These are phyloP conservation scores for Digitonthophagus gazella DNA, from an alignment of 2,888 invertebrate genomes.

Conservation along the genomic window DNA sequence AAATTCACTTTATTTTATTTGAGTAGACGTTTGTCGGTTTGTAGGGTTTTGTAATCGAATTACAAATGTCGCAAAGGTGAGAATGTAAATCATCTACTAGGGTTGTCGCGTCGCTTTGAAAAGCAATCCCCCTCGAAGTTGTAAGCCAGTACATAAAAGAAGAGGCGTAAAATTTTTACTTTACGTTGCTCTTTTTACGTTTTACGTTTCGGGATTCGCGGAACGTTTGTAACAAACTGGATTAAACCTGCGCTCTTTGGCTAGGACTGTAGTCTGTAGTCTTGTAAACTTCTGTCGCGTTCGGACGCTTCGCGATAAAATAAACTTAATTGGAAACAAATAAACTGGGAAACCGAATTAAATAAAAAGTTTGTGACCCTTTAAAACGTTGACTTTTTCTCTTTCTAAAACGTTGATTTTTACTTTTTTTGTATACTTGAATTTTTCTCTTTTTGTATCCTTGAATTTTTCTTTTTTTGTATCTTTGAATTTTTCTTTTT, in stretches of 20 bases:
- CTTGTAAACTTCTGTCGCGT: not conserved
- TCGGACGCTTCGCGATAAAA: not conserved
- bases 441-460: constrained; percentile 11
- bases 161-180: too few species aligned
- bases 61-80: not conserved
- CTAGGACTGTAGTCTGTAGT: too few species aligned
- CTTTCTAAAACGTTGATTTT: too few species aligned
- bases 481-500: too few species aligned
- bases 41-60: not conserved
- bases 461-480: not conserved
- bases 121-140: not conserved
- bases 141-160: not conserved
- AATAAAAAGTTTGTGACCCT: constrained; percentile 5
- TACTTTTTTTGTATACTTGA: not conserved
- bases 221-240: not conserved
- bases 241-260: constrained; percentile 1
- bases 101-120: not conserved
- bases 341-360: not conserved
- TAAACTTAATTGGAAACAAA: not conserved
- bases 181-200: too few species aligned
- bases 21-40: too few species aligned
- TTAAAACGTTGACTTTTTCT: not conserved
- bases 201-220: not conserved
- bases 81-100: not conserved
- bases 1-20: not conserved